phyloP scores from a whole-genome alignment of 2,113 vertebrate genomes.

The Apus apus region DNA sequence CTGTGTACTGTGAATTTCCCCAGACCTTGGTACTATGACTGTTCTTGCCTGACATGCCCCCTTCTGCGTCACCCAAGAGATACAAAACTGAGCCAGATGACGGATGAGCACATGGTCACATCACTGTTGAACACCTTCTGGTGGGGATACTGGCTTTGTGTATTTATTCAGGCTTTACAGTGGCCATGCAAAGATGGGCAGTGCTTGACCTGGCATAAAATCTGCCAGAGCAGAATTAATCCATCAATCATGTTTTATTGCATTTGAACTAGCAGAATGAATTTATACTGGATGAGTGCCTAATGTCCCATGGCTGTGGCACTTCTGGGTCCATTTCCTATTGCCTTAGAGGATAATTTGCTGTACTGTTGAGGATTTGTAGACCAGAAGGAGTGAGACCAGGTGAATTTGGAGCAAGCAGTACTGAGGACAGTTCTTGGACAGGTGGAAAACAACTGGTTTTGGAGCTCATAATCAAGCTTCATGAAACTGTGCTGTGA shows the following conservation, averaged over 20 bases:
- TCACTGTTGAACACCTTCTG: background rate
- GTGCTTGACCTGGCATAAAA: background rate
- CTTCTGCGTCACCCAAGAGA: background rate
- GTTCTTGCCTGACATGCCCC: background rate
- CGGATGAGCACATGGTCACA: accelerated
- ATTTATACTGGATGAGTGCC: background rate
- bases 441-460: background rate
- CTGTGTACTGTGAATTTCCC: background rate
- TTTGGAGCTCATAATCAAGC: background rate
- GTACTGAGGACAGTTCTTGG: background rate
- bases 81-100: background rate
- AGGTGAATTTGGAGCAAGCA: background rate
- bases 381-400: background rate
- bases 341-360: background rate
- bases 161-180: background rate
- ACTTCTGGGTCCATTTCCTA: background rate
- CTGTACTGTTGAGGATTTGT: background rate
- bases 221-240: background rate
- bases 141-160: background rate
- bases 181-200: background rate
- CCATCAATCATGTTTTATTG: background rate
- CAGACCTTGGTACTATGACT: background rate
- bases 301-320: background rate
- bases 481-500: background rate
- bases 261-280: background rate